Percentiles rank a stretch among this genome's conserved stretches.
phyloP scores from a whole-genome alignment of 2,888 invertebrate genomes.

The Sicus ferrugineus region DNA sequence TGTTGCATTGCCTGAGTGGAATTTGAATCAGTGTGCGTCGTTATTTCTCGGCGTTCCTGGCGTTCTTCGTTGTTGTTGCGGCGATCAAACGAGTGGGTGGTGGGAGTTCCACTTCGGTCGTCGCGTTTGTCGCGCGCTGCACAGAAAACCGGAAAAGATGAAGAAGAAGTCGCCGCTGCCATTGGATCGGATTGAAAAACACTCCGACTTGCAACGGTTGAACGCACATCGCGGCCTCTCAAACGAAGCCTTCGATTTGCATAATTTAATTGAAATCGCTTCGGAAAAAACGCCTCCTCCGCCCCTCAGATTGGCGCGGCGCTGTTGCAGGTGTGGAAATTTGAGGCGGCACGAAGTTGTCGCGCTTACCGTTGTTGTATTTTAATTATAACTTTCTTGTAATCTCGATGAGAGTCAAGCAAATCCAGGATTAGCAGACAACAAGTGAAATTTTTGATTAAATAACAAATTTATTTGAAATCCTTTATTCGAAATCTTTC shows the following conservation, averaged over 20 bases:
- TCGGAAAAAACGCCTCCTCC: slow-evolving; percentile 41
- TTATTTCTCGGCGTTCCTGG: slow-evolving; percentile 26
- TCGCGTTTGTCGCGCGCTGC: slow-evolving; percentile 26
- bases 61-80: neutral
- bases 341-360: neutral
- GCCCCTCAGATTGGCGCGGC: slow-evolving; percentile 6
- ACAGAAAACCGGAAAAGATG: slow-evolving; percentile 44
- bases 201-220: neutral
- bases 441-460: no score
- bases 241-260: slow-evolving; percentile 54
- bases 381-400: neutral
- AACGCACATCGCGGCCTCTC: slow-evolving; percentile 26
- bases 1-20: slow-evolving; percentile 23
- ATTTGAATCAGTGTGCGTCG: slow-evolving; percentile 26
- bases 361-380: neutral
- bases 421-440: no score
- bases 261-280: slow-evolving; percentile 60
- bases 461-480: no score
- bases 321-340: slow-evolving; percentile 24
- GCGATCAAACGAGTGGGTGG: slow-evolving; percentile 48
- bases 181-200: slow-evolving; percentile 34
- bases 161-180: neutral
- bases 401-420: no score
- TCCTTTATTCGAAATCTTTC: no score
- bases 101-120: slow-evolving; percentile 46